Evolutionary conservation across 1,140 invertebrate genomes (phyloP), one percentile per base, ranked within the genome.

Genomic region (Habropoda laboriosa): DNA sequence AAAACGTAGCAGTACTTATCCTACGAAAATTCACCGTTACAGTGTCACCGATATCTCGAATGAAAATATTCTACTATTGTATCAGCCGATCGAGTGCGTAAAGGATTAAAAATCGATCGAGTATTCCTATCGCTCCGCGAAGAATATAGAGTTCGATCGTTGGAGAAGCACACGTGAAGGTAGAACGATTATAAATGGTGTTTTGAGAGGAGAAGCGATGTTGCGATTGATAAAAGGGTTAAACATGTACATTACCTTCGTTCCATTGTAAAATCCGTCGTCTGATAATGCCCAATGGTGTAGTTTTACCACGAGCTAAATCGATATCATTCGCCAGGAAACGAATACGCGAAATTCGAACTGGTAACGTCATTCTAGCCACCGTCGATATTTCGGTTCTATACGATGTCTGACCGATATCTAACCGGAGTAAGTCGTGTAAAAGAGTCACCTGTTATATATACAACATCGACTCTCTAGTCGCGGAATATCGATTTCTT

Each of bases 61-160:
- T 1, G 13, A 0, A 12, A 24, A 60, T 21, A 58, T 24, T 35
- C 12, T 13, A 7, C n/a, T n/a, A n/a, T n/a, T n/a, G n/a, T n/a
- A n/a, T n/a, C n/a, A 0, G 16, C n/a, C 30, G n/a, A 70, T 60
- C 63, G 53, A 57, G 66, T 47, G 64, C 30, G 55, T 18, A 58
- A 53, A 77, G 66, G 42, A 16, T 77, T 42, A 47, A 58, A 47
- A n/a, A 70, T 38, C 42, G 66, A 71, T 49, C 30, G 24, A 40
- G 18, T 27, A 71, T 71, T 78, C 67, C 68, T 71, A 61, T 71
- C 55, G 67, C 35, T 71, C 75, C 58, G 55, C n/a, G 45, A 35
- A 32, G 35, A 60, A 78, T n/a, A n/a, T 51, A 40, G 64, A 53
- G 13, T 18, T 68, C 64, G 55, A 38, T 55, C n/a, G 16, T 68